Evolutionary conservation across 2,888 invertebrate genomes (phyloP).

Genomic region (Lottia gigantea): DNA sequence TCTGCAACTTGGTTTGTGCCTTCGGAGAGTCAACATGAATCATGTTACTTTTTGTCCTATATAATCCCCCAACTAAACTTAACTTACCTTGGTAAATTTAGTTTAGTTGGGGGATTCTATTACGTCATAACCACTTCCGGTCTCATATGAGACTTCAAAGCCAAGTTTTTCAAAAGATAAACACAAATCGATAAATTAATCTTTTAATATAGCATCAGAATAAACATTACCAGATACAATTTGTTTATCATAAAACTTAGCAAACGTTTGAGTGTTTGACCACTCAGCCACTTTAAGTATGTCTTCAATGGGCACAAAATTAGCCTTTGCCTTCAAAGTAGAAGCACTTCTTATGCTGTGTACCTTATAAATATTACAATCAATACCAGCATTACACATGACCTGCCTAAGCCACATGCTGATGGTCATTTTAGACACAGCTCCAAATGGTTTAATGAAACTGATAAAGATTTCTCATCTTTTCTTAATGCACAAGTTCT

Average conservation of each 20-base stretch:
- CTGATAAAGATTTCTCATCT: conserved; percentile 15
- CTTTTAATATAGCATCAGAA: neutral
- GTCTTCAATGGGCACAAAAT: conserved; percentile 19
- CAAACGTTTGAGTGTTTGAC: conserved; percentile 24
- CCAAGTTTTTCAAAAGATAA: neutral
- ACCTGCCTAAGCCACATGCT: conserved; percentile 19
- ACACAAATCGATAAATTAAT: conserved; percentile 16
- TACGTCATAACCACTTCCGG: conserved; percentile 28
- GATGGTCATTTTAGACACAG: conserved; percentile 22
- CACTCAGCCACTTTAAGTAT: conserved; percentile 24
- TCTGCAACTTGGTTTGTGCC: no score
- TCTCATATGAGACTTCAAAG: conserved; percentile 28
- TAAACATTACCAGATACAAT: neutral
- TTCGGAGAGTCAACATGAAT: no score
- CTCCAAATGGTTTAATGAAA: conserved; percentile 26
- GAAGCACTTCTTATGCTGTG: conserved; percentile 23
- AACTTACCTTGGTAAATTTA: conserved; percentile 22
- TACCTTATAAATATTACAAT: conserved; percentile 19
- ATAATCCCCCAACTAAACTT: conserved; percentile 28
- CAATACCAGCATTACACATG: conserved; percentile 19
- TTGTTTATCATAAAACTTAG: conserved; percentile 16
- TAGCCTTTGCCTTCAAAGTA: conserved; percentile 14
- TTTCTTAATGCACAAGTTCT: conserved; percentile 22
- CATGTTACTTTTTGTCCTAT: no score
- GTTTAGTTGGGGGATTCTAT: conserved; percentile 29